A percentile compares a stretch with the other conserved stretches of the same genome.
These are phyloP conservation scores for Drosophila borealis DNA, from an alignment of 2,888 invertebrate species.

Conservation along the genomic window DNA sequence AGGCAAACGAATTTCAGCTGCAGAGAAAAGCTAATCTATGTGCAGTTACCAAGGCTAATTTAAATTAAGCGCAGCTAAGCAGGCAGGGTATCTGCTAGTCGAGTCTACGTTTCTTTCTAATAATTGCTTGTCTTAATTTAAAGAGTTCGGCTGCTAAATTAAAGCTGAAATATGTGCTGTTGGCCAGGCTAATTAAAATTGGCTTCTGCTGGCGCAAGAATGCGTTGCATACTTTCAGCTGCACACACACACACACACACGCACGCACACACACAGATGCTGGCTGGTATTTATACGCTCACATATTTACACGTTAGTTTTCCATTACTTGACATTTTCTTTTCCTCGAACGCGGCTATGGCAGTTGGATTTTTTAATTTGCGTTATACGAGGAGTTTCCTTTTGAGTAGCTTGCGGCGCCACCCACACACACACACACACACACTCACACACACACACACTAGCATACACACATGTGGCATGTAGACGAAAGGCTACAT, in stretches of 20 bases:
- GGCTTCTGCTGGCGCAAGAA: constrained; percentile 31
- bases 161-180: constrained; percentile 31
- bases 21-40: not conserved
- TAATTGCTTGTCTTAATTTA: constrained; percentile 24
- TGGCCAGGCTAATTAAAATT: constrained; percentile 65
- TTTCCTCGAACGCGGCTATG: constrained; percentile 57
- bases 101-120: rapidly evolving
- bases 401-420: constrained; percentile 71
- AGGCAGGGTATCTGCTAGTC: constrained; percentile 5
- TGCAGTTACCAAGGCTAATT: not conserved
- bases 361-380: constrained; percentile 78
- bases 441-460: constrained; percentile 23
- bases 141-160: constrained; percentile 19
- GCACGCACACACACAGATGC: not conserved
- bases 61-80: not conserved
- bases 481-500: constrained; percentile 62
- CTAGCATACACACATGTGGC: constrained; percentile 15
- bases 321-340: constrained; percentile 70
- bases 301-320: constrained; percentile 70
- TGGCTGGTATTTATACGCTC: constrained; percentile 44
- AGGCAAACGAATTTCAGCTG: not conserved
- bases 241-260: constrained; percentile 16
- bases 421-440: constrained; percentile 25
- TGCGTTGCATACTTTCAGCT: constrained; percentile 60
- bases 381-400: constrained; percentile 81